These are phyloP conservation scores for Octomys mimax DNA, from an alignment of 2,797 vertebrate species.

Conservation along the genomic window DNA sequence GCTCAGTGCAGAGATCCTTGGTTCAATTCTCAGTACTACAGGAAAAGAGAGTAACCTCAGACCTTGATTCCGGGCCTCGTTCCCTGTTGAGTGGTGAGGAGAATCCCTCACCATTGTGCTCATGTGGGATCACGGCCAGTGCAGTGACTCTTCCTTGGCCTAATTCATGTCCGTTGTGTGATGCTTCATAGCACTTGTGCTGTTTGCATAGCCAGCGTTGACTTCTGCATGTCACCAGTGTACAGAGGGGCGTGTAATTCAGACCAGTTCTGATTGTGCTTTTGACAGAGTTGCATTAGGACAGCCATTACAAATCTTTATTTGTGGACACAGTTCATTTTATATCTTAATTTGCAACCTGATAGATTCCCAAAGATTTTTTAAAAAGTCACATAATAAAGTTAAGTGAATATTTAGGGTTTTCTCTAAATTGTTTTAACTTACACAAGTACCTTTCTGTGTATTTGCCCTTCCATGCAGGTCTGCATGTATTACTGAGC, in stretches of 20 bases:
- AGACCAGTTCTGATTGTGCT: constrained; percentile 9
- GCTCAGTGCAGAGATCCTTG: neutral
- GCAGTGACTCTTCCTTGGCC: neutral
- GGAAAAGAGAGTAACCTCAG: neutral
- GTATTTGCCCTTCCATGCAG: constrained; percentile 86
- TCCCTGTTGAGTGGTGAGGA: constrained; percentile 33
- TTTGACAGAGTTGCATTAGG: neutral
- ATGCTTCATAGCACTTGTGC: neutral
- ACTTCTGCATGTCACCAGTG: neutral
- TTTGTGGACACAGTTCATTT: constrained; percentile 39
- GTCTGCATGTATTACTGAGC: constrained; percentile 97
- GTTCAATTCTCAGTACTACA: neutral
- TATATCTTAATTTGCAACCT: constrained; percentile 54
- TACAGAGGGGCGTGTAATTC: neutral
- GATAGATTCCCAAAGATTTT: neutral
- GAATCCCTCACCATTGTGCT: neutral
- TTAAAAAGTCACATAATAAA: constrained; percentile 15
- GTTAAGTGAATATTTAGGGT: neutral
- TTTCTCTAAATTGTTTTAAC: constrained; percentile 45
- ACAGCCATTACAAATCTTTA: neutral
- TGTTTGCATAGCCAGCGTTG: neutral
- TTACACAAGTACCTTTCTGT: constrained; percentile 61
- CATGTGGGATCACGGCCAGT: neutral
- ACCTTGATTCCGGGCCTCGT: neutral
- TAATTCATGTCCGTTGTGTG: neutral